Evolutionary conservation across 2,888 invertebrate species (phyloP).

Genomic region (Drosophila conformis): DNA sequence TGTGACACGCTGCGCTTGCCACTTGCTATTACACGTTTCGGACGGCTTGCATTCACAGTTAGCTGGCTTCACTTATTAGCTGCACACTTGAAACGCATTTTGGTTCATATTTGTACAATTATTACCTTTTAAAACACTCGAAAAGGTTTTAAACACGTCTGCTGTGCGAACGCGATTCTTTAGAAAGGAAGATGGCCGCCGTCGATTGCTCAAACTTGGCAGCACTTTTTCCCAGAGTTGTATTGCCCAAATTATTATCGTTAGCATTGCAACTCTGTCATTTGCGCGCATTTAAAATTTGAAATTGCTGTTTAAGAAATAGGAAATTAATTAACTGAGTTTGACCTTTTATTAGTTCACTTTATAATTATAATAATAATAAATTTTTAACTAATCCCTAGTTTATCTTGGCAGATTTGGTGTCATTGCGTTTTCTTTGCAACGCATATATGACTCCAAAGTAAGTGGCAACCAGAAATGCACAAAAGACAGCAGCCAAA

Average conservation of each 20-base stretch:
- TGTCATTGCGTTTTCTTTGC: conserved; percentile 58
- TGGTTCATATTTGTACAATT: conserved; percentile 41
- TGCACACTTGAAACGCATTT: conserved; percentile 37
- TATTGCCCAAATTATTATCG: conserved; percentile 16
- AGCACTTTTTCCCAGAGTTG: conserved; percentile 50
- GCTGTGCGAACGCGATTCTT: conserved; percentile 82
- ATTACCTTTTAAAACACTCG: conserved; percentile 84
- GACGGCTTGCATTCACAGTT: conserved; percentile 34
- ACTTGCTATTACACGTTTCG: conserved; percentile 17
- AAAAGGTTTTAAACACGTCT: conserved; percentile 85
- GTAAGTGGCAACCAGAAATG: conserved; percentile 45
- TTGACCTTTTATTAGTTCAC: conserved; percentile 31
- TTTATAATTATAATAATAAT: neutral
- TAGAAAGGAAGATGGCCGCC: conserved; percentile 83
- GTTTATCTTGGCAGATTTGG: conserved; percentile 71
- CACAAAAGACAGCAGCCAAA: conserved; percentile 60
- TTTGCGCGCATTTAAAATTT: conserved; percentile 39
- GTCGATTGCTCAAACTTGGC: conserved; percentile 58
- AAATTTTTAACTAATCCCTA: conserved; percentile 30
- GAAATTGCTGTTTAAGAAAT: neutral
- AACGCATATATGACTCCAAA: conserved; percentile 46
- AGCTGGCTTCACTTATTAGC: neutral
- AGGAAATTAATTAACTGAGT: neutral
- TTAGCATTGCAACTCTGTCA: conserved; percentile 21
- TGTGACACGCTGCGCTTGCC: conserved; percentile 60